Conservation (phyloP, 2,113 vertebrate species). For the Scomber colias region DNA sequence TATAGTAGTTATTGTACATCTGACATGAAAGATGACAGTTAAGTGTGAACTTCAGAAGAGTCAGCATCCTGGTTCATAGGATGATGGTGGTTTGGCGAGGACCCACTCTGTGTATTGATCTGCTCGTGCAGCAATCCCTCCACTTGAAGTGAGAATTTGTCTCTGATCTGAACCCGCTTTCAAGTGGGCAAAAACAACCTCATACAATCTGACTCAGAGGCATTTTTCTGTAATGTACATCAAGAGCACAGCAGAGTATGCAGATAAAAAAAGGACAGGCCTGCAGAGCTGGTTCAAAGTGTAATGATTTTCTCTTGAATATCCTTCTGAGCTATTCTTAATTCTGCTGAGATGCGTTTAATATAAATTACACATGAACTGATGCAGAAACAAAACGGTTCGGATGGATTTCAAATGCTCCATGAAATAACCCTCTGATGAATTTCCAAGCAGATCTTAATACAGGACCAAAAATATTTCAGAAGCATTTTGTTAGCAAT, state of each 20-base stretch:
- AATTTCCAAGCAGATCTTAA: slow-evolving; percentile 10
- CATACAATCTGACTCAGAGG: slow-evolving; percentile 55
- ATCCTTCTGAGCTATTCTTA: slow-evolving; percentile 17
- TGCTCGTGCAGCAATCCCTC: slow-evolving; percentile 59
- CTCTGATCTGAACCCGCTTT: slow-evolving; percentile 66
- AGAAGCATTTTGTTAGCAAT: background rate
- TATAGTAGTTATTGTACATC: background rate
- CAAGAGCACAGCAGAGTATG: slow-evolving; percentile 18
- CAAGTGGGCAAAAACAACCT: slow-evolving; percentile 58
- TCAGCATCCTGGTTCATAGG: slow-evolving; percentile 24
- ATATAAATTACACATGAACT: slow-evolving; percentile 17
- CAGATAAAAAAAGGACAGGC: slow-evolving; percentile 2
- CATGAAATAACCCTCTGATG: background rate
- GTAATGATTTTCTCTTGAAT: slow-evolving; percentile 33
- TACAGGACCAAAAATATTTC: background rate
- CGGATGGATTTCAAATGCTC: slow-evolving; percentile 16
- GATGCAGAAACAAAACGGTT: slow-evolving; percentile 3
- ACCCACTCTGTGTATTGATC: slow-evolving; percentile 62
- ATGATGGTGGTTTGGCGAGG: slow-evolving; percentile 31
- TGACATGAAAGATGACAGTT: slow-evolving; percentile 19
- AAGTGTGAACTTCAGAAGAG: slow-evolving; percentile 44
- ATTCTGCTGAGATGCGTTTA: slow-evolving; percentile 25
- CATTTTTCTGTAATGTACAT: slow-evolving; percentile 36
- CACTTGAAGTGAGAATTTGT: slow-evolving; percentile 37
- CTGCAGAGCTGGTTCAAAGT: slow-evolving; percentile 29